Conservation (phyloP, 2,113 vertebrate species). For the Menura novaehollandiae region DNA sequence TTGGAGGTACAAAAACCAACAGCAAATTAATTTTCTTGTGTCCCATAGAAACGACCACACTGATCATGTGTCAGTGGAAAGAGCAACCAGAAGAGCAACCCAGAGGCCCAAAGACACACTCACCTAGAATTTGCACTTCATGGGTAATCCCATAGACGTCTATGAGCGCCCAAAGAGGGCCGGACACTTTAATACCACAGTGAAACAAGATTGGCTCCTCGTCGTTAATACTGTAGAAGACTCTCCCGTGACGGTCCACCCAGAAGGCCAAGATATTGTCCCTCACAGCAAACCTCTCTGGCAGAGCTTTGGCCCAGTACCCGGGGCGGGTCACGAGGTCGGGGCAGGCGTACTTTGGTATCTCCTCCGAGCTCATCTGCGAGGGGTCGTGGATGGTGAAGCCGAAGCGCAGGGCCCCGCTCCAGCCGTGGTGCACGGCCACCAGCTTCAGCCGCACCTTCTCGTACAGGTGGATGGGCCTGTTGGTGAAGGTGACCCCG, state of each 20-base stretch:
- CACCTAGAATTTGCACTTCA: constrained; percentile 94
- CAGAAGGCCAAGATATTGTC: constrained; percentile 96
- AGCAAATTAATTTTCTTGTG: not conserved
- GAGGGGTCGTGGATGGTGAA: constrained; percentile 94
- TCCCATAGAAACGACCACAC: not conserved
- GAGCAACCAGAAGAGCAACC: not conserved
- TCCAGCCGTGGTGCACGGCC: constrained; percentile 94
- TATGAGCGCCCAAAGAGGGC: constrained; percentile 96
- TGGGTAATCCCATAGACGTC: constrained; percentile 98
- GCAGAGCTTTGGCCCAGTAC: constrained; percentile 98
- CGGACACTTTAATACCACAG: constrained; percentile 92
- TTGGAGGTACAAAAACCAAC: not conserved
- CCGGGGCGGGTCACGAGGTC: constrained; percentile 94
- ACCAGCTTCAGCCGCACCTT: constrained; percentile 91
- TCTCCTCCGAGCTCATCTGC: constrained; percentile 86
- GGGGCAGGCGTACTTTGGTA: constrained; percentile 97
- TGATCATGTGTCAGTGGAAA: not conserved
- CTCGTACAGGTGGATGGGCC: constrained; percentile 93
- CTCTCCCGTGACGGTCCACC: constrained; percentile 93
- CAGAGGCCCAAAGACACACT: not conserved
- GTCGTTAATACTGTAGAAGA: constrained; percentile 96
- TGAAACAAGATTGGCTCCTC: constrained; percentile 96
- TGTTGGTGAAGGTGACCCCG: constrained; percentile 93
- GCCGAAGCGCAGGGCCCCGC: constrained; percentile 93
- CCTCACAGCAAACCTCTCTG: constrained; percentile 88